Percentiles rank a stretch among this genome's conserved stretches.
Conservation (phyloP, 2,888 invertebrate species). For the Cecidostiba fungosa region DNA sequence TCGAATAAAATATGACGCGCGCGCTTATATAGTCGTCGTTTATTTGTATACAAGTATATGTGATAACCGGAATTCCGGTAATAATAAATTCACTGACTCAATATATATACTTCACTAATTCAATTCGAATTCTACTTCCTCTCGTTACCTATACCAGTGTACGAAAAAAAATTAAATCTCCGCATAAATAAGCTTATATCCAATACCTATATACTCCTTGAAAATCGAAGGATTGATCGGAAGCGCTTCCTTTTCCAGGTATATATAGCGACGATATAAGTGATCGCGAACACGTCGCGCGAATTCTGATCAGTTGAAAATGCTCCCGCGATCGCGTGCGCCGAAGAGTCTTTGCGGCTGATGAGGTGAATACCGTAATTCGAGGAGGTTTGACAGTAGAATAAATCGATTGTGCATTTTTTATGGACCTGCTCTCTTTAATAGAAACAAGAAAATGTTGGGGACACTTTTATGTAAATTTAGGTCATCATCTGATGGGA, state of each 20-base stretch:
- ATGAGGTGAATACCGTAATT: slow-evolving; percentile 25
- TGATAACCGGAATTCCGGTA: too few relatives aligned
- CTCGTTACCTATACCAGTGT: background rate
- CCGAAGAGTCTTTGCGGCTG: background rate
- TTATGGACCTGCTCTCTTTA: background rate
- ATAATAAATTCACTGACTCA: background rate
- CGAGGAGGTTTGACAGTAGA: background rate
- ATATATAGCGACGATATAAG: background rate
- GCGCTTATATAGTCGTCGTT: too few relatives aligned
- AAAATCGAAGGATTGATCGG: background rate
- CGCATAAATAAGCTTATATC: background rate
- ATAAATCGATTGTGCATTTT: background rate
- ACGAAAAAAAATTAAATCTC: background rate
- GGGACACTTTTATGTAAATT: too few relatives aligned
- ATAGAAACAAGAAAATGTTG: too few relatives aligned
- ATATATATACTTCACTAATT: background rate
- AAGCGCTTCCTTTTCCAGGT: background rate
- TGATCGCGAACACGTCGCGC: background rate
- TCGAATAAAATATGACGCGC: background rate
- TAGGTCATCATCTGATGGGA: too few relatives aligned
- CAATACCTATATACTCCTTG: background rate
- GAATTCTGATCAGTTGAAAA: background rate
- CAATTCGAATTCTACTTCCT: background rate
- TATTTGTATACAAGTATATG: too few relatives aligned
- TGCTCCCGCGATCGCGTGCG: background rate